Evolutionary conservation across 2,113 vertebrate genomes (phyloP), one percentile per base, ranked within the genome.

Genomic region (Lepisosteus oculatus): DNA sequence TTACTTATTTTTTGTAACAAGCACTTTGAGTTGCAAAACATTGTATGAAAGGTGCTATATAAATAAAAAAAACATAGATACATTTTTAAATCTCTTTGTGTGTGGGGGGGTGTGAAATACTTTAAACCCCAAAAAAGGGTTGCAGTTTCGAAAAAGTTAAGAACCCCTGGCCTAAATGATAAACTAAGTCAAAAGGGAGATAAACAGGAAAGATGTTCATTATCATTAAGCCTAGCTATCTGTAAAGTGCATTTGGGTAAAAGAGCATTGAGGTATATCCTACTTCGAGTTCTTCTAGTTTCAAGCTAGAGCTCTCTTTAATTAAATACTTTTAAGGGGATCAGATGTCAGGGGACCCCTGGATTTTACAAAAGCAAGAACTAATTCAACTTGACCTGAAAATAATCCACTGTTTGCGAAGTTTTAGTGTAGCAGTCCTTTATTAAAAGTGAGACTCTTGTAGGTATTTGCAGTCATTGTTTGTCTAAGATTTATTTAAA

Each of bases 321-420:
- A 55, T 75, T 72, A 64, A 41, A 41, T 65, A 67, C 55, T 66
- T 78, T 76, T 72, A 64, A 69, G 76, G 63, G 65, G 74, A 78
- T 77, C 75, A 68, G 62, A 64, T 61, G 61, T 75, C 43, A 12
- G 61, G 61, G 70, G 67, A 72, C 45, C 29, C 62, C 3, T 47
- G 59, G 43, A 13, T 68, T 72, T 68, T 72, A 79, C 67, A 72
- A 70, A 70, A 76, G 55, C 62, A 17, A 14, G 57, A 41, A 69
- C 65, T 80, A 78, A 78, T 77, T 74, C 76, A 69, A 69, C 65
- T 57, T 78, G 72, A 74, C 73, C 67, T 45, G 71, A 61, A 65
- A 67, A 57, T 77, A 79, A 79, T 77, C 77, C 74, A 74, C 74
- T 72, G 72, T 77, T 77, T 73, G 65, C 56, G 13, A 70, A 68